These are phyloP conservation scores for Forbesichthys agassizii DNA, from an alignment of 2,113 vertebrate species.

Conservation along the genomic window DNA sequence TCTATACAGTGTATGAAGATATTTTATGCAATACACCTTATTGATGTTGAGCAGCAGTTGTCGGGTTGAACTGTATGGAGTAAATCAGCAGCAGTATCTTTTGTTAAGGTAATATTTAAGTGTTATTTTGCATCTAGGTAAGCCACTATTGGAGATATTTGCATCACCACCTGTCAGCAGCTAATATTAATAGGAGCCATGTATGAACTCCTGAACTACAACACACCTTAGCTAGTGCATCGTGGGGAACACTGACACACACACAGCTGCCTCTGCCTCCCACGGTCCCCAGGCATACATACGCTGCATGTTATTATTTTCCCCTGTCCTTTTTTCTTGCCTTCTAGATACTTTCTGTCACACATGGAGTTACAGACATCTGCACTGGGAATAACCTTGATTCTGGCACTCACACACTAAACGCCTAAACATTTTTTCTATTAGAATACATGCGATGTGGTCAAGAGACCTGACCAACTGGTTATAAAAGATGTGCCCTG, in stretches of 20 bases:
- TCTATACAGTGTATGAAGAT: no score
- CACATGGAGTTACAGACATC: conserved; percentile 25
- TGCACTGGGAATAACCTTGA: conserved; percentile 30
- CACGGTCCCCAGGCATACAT: conserved; percentile 25
- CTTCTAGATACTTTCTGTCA: conserved; percentile 37
- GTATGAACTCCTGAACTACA: conserved; percentile 5
- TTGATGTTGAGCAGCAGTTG: no score
- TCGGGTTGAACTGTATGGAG: no score
- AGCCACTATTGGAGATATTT: conserved; percentile 4
- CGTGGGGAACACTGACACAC: conserved; percentile 31
- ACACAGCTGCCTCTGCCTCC: conserved; percentile 17
- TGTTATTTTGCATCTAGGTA: conserved; percentile 4
- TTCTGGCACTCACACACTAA: conserved; percentile 16
- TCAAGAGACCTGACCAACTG: conserved; percentile 22
- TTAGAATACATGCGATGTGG: conserved; percentile 20
- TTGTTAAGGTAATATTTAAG: no score
- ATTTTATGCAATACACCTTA: no score
- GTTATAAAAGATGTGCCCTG: conserved; percentile 5
- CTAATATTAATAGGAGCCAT: conserved; percentile 6
- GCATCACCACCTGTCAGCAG: neutral
- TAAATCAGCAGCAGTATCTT: no score
- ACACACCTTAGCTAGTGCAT: conserved; percentile 2
- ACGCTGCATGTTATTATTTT: conserved; percentile 19
- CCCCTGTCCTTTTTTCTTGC: conserved; percentile 27
- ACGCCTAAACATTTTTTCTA: conserved; percentile 11